Conservation (phyloP, 2,113 vertebrate species). For the Misgurnus mizolepis region DNA sequence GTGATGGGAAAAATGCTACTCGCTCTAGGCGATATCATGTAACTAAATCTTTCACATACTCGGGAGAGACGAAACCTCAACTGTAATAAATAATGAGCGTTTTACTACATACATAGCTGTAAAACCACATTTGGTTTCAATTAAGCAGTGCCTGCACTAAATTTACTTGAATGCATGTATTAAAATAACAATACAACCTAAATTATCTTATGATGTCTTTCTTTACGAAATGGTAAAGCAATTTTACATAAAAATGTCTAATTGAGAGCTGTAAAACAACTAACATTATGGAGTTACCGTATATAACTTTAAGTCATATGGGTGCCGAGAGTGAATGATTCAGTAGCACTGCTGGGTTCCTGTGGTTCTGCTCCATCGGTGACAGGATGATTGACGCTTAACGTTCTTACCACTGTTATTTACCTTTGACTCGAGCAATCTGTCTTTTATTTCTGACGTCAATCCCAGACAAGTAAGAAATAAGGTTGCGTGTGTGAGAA, state of each 20-base stretch:
- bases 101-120: constrained; percentile 8
- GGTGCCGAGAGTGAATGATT: constrained; percentile 31
- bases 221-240: too few relatives aligned
- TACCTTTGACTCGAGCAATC: constrained; percentile 15
- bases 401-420: constrained; percentile 48
- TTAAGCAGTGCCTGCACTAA: background rate
- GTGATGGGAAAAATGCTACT: too few relatives aligned
- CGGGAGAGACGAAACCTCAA: constrained; percentile 8
- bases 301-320: background rate
- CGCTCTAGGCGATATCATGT: too few relatives aligned
- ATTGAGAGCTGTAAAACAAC: too few relatives aligned
- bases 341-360: constrained; percentile 28
- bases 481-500: background rate
- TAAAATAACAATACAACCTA: too few relatives aligned
- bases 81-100: background rate
- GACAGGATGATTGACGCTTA: constrained; percentile 59
- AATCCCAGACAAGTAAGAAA: background rate
- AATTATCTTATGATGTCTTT: too few relatives aligned
- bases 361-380: constrained; percentile 52
- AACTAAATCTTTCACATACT: background rate
- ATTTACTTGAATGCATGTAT: too few relatives aligned
- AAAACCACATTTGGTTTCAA: constrained; percentile 21
- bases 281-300: background rate
- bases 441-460: constrained; percentile 40
- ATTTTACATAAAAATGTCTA: too few relatives aligned